A percentile compares a stretch with the other conserved stretches of the same genome.
These are phyloP conservation scores for Silurus meridionalis DNA, from an alignment of 2,113 vertebrate species.

Conservation along the genomic window DNA sequence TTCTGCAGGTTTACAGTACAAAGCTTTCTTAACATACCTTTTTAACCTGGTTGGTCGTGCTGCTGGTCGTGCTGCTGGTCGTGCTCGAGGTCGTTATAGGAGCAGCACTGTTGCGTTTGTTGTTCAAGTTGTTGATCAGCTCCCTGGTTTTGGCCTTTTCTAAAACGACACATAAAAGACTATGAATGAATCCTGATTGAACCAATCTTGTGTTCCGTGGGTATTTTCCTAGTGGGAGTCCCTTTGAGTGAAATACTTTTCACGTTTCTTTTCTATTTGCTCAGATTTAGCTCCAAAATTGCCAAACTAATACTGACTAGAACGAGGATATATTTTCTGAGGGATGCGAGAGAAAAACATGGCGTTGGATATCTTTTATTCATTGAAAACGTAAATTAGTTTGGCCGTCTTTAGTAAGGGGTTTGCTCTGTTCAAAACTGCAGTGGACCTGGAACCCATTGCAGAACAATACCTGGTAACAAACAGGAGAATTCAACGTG, in stretches of 20 bases:
- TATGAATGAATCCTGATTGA: background rate
- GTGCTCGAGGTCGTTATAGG: conserved; percentile 66
- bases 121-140: conserved; percentile 83
- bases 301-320: background rate
- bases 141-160: conserved; percentile 81
- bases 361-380: background rate
- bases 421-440: no score
- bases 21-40: conserved; percentile 61
- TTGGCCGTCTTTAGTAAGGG: no score
- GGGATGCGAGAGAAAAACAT: background rate
- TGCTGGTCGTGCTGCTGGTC: conserved; percentile 46
- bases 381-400: no score
- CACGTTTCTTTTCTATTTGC: background rate
- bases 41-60: conserved; percentile 64
- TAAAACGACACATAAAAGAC: conserved; percentile 41
- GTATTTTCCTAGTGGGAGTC: background rate
- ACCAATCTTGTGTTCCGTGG: background rate
- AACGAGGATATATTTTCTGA: background rate
- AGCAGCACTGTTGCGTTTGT: conserved; percentile 73
- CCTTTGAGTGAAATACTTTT: background rate
- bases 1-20: background rate
- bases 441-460: background rate
- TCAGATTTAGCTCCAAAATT: background rate
- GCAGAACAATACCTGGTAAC: background rate
- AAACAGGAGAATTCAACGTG: background rate